A percentile compares a stretch with the other conserved stretches of the same genome.
Evolutionary conservation across 1,140 invertebrate species (phyloP).

Genomic region (Pachyrhynchus sulphureomaculatus): DNA sequence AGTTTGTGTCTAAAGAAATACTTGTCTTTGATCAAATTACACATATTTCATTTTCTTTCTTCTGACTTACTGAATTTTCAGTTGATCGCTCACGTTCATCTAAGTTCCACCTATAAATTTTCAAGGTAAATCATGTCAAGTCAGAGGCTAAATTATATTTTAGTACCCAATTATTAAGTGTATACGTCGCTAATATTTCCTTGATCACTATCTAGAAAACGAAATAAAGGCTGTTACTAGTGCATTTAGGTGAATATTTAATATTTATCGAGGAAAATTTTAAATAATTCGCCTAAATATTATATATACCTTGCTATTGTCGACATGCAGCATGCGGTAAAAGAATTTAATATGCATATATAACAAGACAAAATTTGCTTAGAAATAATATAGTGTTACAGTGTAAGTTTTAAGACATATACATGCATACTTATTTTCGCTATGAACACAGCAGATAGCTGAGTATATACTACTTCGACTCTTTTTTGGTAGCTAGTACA

Average conservation of each 20-base stretch:
- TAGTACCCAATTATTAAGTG: slow-evolving; percentile 23
- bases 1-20: slow-evolving; percentile 17
- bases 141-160: slow-evolving; percentile 20
- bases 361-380: too few species aligned
- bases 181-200: slow-evolving; percentile 18
- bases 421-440: too few species aligned
- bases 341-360: too few species aligned
- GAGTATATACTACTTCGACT: too few species aligned
- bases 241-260: slow-evolving; percentile 1
- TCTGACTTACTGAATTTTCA: slow-evolving; percentile 20
- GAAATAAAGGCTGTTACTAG: slow-evolving; percentile 2
- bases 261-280: slow-evolving; percentile 4
- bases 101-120: slow-evolving; percentile 22
- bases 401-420: too few species aligned
- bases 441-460: too few species aligned
- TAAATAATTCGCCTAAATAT: background rate
- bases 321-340: background rate
- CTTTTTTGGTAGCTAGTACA: too few species aligned
- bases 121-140: slow-evolving; percentile 17
- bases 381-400: too few species aligned
- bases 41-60: slow-evolving; percentile 22
- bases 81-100: slow-evolving; percentile 27
- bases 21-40: slow-evolving; percentile 16
- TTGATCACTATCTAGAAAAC: slow-evolving; percentile 13
- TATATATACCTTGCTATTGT: background rate